Base-by-base conservation (phyloP, 2,888 invertebrate genomes). In the Cephalotes varians region DNA sequence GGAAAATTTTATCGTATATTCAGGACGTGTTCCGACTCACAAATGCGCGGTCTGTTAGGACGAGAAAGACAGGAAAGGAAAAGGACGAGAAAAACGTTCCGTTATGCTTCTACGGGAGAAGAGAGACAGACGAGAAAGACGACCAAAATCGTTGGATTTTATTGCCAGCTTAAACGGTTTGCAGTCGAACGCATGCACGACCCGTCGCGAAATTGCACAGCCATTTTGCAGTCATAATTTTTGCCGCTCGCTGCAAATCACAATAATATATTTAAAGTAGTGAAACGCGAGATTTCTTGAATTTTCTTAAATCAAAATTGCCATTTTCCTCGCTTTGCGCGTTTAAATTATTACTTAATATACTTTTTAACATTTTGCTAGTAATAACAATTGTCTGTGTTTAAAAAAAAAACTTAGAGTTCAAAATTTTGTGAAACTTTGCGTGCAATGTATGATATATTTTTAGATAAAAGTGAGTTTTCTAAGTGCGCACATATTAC, bases 1-100 rank as follows among this genome's bases (percentile, higher is more conserved):
- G 92, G 92, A 92, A 93, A 93, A 92, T 94, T 93, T 93, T 91
- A 93, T 94, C 92, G 91, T 93, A 92, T 94, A 93, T 94, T 93
- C 93, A 90, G 90, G 91, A 93, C 93, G 93, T 93, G 94, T 92
- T 90, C 91, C 91, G 91, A 93, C 91, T 94, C 86, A 86, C 86
- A 89, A 92, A 91, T 91, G 85, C 86, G 79, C 47, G 71, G 77
- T 40, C 28, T 69, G 83, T 44, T 82, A 81, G 85, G 76, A 73
- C 51, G 77, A 79, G 71, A 80, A 34, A 28, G 54, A 18, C 12
- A 40, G 40, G 47, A 44, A 56, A 65, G 54, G 65, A 81, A 76
- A 77, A 83, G 76, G 72, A 76, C 18, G 64, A 37, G 80, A 47
- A 18, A n/a, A 73, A 71, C 49, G 74, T 40, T 83, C 73, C 51